A percentile compares a stretch with the other conserved stretches of the same genome.
phyloP scores from a whole-genome alignment of 2,797 vertebrate genomes.

The Siniperca undulata region DNA sequence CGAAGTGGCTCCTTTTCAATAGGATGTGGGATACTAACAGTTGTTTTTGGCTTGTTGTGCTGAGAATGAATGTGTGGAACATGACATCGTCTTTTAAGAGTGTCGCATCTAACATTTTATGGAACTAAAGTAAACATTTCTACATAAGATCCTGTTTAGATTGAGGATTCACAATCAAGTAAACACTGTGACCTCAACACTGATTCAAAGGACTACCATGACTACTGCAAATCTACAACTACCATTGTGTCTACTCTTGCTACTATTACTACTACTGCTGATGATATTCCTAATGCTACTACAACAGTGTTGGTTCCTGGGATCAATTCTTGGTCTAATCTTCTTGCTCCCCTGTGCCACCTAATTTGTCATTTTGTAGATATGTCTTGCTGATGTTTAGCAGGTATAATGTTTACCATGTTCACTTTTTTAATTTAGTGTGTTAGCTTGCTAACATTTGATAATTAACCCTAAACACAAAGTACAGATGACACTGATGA shows the following conservation, averaged over 20 bases:
- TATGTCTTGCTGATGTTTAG: not conserved
- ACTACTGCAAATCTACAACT: not conserved
- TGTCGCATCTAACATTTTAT: conserved; percentile 19
- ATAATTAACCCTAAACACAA: not conserved
- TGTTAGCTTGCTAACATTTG: not conserved
- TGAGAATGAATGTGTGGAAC: conserved; percentile 24
- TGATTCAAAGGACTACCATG: not conserved
- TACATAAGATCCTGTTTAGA: conserved; percentile 35
- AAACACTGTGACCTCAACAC: conserved; percentile 33
- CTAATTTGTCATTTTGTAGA: not conserved
- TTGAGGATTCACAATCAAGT: not conserved
- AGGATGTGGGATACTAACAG: conserved; percentile 12
- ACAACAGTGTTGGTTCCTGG: not conserved
- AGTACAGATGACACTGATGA: not conserved
- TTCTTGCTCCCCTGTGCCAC: no score
- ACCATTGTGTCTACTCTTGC: not conserved
- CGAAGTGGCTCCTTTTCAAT: conserved; percentile 9
- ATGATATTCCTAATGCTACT: not conserved
- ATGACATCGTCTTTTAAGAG: conserved; percentile 12
- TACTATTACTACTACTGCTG: not conserved
- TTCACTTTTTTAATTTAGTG: not conserved
- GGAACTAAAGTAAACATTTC: conserved; percentile 41
- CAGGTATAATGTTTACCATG: not conserved
- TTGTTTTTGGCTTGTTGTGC: conserved; percentile 23
- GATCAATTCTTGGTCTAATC: not conserved